phyloP scores from a whole-genome alignment of 2,888 invertebrate genomes.

The Pemphredon lugubris region DNA sequence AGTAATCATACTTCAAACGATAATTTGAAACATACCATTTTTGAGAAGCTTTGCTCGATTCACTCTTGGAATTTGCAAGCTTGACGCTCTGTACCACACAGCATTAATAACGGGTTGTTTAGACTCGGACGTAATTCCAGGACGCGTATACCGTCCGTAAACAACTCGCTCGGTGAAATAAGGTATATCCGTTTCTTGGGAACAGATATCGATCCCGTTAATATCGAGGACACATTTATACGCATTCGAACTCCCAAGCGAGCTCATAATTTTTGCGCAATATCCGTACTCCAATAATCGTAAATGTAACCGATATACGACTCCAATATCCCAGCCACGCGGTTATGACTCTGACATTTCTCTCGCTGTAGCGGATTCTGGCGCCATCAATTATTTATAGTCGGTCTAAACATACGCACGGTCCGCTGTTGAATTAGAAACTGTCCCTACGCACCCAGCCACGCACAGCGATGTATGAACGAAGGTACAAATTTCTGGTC shows the following conservation, averaged over 20 bases:
- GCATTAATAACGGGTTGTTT: too few relatives aligned
- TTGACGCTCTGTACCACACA: too few relatives aligned
- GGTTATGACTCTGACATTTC: constrained; percentile 51
- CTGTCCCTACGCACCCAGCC: constrained; percentile 28
- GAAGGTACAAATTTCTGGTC: too few relatives aligned
- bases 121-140: too few relatives aligned
- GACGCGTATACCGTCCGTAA: too few relatives aligned
- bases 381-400: constrained; percentile 59
- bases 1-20: too few relatives aligned
- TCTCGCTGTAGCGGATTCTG: constrained; percentile 49
- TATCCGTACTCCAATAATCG: constrained; percentile 7
- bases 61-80: too few relatives aligned
- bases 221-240: background rate
- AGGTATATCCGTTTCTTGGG: too few relatives aligned
- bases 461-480: too few relatives aligned
- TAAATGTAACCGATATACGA: constrained; percentile 9
- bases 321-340: constrained; percentile 20
- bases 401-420: constrained; percentile 47
- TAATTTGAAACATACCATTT: too few relatives aligned
- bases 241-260: constrained; percentile 20
- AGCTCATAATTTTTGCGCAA: constrained; percentile 20
- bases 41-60: too few relatives aligned
- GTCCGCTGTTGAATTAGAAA: constrained; percentile 45
- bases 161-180: too few relatives aligned
- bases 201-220: background rate